Evolutionary conservation across 2,797 vertebrate species (phyloP), one percentile per base, ranked within the genome.

Genomic region (Alosa sapidissima): DNA sequence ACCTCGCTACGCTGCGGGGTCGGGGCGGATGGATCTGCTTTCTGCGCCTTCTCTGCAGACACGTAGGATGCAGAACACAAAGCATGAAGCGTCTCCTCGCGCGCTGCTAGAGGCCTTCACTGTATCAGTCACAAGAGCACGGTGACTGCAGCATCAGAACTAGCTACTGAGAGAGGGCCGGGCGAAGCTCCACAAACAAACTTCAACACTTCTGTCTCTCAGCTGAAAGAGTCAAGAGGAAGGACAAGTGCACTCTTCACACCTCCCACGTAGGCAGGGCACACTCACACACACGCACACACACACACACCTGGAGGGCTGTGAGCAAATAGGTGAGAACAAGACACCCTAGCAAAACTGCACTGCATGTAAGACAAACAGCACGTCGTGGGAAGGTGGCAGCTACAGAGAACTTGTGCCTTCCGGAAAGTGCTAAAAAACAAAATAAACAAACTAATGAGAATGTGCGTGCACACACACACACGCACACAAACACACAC

Each of bases 291-390:
- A 65, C 62, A 33, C 24, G 11, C 48, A 45, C 5, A 14, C 24
- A 81, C 51, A 84, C 48, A 45, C 60, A 65, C 8, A 55, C 16
- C 51, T 7, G 60, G 19, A 65, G 75, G 6, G 10, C 54, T 82
- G 84, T 55, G 81, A 85, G 28, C 81, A 9, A 16, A 82, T 48
- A 82, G 13, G 60, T 68, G 84, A 82, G 65, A 88, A 13, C 47
- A 48, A 28, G 2, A 47, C 28, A 14, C 28, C 36, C 65, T 41
- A 0, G 65, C 13, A 14, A 36, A 33, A 52, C 54, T 28, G 54
- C 16, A 49, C 81, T 75, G 47, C 58, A 51, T 41, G 81, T 19
- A 75, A 83, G 82, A 87, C 84, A 84, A 84, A 85, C 81, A 81
- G 86, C 49, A 24, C 81, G 36, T 72, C 72, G 54, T n/a, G 51